Percentiles rank a stretch among this genome's conserved stretches.
Evolutionary conservation across 2,888 invertebrate species (phyloP).

Genomic region (Halocaridina rubra): DNA sequence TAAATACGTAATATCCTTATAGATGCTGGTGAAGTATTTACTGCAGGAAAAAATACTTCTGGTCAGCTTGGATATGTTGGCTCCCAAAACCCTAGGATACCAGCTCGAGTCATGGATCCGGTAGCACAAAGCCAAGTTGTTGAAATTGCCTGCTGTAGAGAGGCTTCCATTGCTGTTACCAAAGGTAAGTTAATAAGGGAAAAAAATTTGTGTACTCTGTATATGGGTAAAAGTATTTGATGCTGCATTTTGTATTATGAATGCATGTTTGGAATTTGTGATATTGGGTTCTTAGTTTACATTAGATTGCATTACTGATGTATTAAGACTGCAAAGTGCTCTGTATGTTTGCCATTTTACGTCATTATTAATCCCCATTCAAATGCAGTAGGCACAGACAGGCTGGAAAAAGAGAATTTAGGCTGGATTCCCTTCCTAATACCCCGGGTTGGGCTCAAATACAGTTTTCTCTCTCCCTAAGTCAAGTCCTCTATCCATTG

Average conservation of each 20-base stretch:
- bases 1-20: too few species aligned
- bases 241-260: background rate
- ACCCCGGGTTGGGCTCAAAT: too few species aligned
- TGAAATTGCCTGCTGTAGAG: conserved; percentile 1
- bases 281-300: too few species aligned
- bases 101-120: conserved; percentile 17
- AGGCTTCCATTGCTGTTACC: conserved; percentile 9
- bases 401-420: too few species aligned
- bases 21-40: conserved; percentile 21
- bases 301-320: background rate
- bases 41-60: background rate
- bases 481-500: too few species aligned
- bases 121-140: background rate
- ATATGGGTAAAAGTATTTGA: background rate
- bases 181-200: background rate
- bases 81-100: conserved; percentile 3
- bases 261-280: background rate
- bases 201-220: too few species aligned
- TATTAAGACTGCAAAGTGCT: background rate
- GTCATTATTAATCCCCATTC: too few species aligned
- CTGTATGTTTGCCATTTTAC: too few species aligned
- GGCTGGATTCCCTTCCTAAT: too few species aligned
- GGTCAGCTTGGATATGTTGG: conserved; percentile 19
- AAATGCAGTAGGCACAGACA: too few species aligned
- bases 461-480: too few species aligned